These are phyloP conservation scores for Sinella curviseta DNA, from an alignment of 1,140 invertebrate species.

Conservation along the genomic window DNA sequence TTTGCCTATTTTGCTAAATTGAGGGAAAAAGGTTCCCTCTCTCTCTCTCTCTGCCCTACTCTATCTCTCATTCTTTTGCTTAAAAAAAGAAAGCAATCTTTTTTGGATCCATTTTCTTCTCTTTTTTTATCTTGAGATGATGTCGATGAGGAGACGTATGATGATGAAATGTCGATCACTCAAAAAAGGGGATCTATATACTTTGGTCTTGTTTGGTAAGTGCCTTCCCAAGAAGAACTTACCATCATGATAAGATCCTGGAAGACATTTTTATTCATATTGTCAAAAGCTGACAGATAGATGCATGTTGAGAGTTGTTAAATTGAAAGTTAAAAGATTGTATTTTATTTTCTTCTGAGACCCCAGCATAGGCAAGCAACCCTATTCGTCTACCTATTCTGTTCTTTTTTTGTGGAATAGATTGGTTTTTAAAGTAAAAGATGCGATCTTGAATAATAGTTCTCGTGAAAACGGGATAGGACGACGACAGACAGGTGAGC, in stretches of 20 bases:
- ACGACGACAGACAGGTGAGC: neutral
- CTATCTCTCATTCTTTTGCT: neutral
- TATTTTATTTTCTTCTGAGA: neutral
- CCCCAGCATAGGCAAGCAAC: no score
- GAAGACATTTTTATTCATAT: neutral
- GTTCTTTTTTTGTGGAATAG: no score
- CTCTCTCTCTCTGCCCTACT: neutral
- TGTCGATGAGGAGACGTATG: neutral
- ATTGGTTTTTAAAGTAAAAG: neutral
- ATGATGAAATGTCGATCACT: constrained; percentile 1
- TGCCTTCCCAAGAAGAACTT: neutral
- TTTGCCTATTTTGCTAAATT: constrained; percentile 26
- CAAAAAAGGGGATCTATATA: neutral
- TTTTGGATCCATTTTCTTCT: neutral
- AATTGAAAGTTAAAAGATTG: constrained; percentile 8
- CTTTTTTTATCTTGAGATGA: neutral
- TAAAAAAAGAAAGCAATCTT: constrained; percentile 1
- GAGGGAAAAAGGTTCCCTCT: constrained; percentile 12
- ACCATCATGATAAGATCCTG: neutral
- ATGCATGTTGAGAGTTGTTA: neutral
- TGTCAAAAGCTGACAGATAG: neutral
- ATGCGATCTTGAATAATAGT: no score
- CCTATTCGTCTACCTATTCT: no score
- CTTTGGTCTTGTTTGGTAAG: neutral
- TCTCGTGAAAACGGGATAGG: neutral